Evolutionary conservation across 2,888 invertebrate species (phyloP), one percentile per base, ranked within the genome.

Genomic region (Therioaphis trifolii): DNA sequence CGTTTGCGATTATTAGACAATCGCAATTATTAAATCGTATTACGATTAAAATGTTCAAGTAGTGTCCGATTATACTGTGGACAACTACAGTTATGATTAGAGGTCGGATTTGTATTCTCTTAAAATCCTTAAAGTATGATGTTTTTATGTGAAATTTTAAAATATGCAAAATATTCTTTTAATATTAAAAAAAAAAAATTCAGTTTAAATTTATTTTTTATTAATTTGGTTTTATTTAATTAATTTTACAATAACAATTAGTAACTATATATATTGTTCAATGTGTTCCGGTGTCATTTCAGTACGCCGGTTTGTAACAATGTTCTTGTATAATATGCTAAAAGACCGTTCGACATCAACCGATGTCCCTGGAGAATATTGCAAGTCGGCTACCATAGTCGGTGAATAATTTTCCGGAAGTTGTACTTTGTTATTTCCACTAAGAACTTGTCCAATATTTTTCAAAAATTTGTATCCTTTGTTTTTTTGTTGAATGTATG

Each of bases 391-490:
- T 46, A 69, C 68, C 43, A 52, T 49, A 52, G 18, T 52, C 18
- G 21, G 55, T 74, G 55, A 55, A 74, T 55, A 74, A 74, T 55
- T 35, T 74, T 74, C 21, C 14, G 21, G 55, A 55, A 55, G 55
- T 74, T 55, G 29, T 24, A 74, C 35, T 29, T 27, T n/a, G 29
- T 72, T 52, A 52, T 72, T 72, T 52, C 29, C 71, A 72, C 18
- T n/a, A 1, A 40, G 24, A 75, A 75, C 58, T 75, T 75, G 35
- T 40, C 40, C 58, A 58, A 58, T 58, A 74, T 55, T 74, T 74
- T 74, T 74, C 35, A 74, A 74, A 74, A 55, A 55, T 55, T 35
- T 29, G 55, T 40, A 75, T 40, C 58, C 55, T 75, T 75, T n/a
- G 46, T 71, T 71, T 71, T 71, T 71, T 46, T 71, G 71, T 71